phyloP scores from a whole-genome alignment of 2,113 vertebrate genomes.

The Odocoileus virginianus region DNA sequence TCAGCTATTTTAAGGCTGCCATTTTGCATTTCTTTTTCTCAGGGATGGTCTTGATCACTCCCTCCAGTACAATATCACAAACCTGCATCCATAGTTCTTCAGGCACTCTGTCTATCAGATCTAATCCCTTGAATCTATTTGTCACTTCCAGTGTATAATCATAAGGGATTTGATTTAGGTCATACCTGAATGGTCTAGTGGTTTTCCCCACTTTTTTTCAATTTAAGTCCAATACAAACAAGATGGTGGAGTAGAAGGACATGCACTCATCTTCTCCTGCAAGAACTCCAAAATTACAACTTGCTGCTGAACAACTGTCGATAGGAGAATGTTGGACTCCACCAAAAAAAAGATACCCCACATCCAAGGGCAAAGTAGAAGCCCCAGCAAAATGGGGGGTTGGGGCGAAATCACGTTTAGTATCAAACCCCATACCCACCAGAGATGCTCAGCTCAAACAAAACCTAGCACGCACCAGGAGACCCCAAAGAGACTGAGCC shows the following conservation, averaged over 20 bases:
- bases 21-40: neutral
- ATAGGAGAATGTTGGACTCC: neutral
- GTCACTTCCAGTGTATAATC: neutral
- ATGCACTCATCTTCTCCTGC: neutral
- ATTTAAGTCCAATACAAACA: neutral
- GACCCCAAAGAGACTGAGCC: neutral
- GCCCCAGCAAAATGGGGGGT: neutral
- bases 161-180: neutral
- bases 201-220: neutral
- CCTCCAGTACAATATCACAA: neutral
- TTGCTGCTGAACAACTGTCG: fast-evolving
- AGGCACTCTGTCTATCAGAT: neutral
- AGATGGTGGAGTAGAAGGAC: neutral
- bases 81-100: neutral
- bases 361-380: neutral
- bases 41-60: neutral
- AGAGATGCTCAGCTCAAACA: neutral
- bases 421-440: neutral
- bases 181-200: neutral
- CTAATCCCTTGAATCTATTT: neutral
- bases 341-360: neutral
- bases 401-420: neutral
- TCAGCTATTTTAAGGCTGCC: neutral
- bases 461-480: neutral
- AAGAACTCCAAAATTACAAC: neutral